Conservation (phyloP, 2,888 invertebrate species). For the Xestia sexstrigata region DNA sequence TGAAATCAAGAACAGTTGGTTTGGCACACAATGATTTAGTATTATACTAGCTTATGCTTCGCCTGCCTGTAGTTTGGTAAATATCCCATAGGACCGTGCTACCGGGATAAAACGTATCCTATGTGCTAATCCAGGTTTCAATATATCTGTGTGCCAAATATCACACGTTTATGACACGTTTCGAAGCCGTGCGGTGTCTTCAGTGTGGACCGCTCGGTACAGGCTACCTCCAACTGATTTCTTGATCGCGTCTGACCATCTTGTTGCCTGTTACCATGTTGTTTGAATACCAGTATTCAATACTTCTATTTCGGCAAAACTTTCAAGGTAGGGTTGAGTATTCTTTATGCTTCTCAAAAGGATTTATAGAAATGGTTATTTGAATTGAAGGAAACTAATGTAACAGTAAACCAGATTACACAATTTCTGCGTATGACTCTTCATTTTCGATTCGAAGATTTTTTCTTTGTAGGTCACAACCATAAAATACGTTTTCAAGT, state of each 20-base stretch:
- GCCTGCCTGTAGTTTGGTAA: background rate
- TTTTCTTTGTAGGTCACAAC: background rate
- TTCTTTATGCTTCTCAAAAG: background rate
- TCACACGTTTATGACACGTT: background rate
- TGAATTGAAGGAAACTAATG: background rate
- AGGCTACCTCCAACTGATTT: background rate
- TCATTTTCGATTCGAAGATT: background rate
- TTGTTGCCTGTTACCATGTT: too few relatives aligned
- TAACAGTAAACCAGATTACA: background rate
- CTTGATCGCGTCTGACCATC: background rate
- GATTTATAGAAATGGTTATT: background rate
- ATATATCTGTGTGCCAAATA: background rate
- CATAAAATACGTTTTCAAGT: conserved; percentile 36
- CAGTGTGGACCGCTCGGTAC: background rate
- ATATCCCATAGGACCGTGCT: background rate
- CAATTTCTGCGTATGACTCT: background rate
- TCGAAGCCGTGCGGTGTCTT: background rate
- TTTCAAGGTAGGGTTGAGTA: background rate
- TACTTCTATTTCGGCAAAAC: background rate
- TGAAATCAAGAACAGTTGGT: background rate
- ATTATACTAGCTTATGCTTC: background rate
- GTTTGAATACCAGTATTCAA: too few relatives aligned
- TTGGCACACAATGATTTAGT: background rate
- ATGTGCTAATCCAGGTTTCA: background rate
- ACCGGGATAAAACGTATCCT: background rate